These are phyloP conservation scores for Felis catus DNA, from an alignment of 2,113 vertebrate species.

Conservation along the genomic window DNA sequence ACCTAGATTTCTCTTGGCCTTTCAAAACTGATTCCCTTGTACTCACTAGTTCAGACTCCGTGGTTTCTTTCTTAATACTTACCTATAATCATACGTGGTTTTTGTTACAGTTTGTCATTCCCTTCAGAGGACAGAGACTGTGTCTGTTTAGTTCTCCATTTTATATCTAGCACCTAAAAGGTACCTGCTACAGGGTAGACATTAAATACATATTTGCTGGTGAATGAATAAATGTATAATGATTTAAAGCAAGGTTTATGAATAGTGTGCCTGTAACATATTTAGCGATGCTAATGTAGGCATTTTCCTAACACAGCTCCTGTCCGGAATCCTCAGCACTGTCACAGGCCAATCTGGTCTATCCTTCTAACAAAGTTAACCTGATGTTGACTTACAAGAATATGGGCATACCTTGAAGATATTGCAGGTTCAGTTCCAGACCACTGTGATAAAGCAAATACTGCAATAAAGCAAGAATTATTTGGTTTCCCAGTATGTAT, in stretches of 20 bases:
- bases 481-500: not conserved
- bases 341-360: not conserved
- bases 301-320: not conserved
- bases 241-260: not conserved
- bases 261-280: not conserved
- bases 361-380: not conserved
- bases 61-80: not conserved
- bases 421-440: not conserved
- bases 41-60: not conserved
- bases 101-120: not conserved
- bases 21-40: not conserved
- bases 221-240: not conserved
- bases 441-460: not conserved
- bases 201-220: not conserved
- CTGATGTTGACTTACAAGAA: slow-evolving; percentile 6
- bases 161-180: not conserved
- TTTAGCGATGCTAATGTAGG: not conserved
- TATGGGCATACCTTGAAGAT: not conserved
- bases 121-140: not conserved
- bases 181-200: not conserved
- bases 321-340: no score
- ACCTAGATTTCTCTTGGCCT: not conserved
- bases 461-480: not conserved
- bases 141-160: not conserved
- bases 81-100: not conserved